These are phyloP conservation scores for Homarus gammarus DNA, from an alignment of 2,888 invertebrate genomes.

Conservation along the genomic window DNA sequence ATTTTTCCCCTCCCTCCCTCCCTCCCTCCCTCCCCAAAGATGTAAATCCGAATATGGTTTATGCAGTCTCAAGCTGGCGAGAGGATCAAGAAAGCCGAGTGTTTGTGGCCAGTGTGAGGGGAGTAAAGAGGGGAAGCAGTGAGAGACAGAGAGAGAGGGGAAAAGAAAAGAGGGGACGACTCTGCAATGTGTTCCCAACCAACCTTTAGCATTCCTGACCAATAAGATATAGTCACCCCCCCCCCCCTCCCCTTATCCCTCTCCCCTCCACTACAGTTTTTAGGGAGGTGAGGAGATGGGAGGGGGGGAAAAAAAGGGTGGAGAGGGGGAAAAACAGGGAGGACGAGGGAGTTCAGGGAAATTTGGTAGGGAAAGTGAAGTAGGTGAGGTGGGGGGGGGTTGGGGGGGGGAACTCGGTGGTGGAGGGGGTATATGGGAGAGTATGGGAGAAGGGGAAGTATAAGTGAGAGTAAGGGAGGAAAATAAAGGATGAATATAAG, in stretches of 20 bases:
- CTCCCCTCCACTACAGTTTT: neutral
- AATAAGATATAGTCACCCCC: neutral
- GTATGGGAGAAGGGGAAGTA: too few relatives aligned
- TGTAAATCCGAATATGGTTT: neutral
- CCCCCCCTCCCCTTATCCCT: too few relatives aligned
- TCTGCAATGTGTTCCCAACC: neutral
- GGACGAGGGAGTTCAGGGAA: too few relatives aligned
- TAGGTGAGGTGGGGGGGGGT: too few relatives aligned
- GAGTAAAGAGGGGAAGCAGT: neutral
- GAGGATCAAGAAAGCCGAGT: neutral
- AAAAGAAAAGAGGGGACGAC: neutral
- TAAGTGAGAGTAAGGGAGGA: too few relatives aligned
- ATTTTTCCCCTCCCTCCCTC: neutral
- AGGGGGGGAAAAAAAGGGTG: neutral
- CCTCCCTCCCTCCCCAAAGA: neutral
- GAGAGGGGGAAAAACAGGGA: too few relatives aligned
- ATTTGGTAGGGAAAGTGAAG: too few relatives aligned
- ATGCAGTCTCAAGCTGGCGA: neutral
- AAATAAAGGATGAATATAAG: too few relatives aligned
- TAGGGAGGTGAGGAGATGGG: neutral
- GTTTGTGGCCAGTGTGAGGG: neutral
- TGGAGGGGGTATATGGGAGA: too few relatives aligned
- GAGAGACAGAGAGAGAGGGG: neutral
- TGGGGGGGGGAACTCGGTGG: too few relatives aligned
- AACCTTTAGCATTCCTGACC: neutral